Evolutionary conservation across 2,797 vertebrate species (phyloP), one percentile per base, ranked within the genome.

Genomic region (Myiotriccus ornatus): DNA sequence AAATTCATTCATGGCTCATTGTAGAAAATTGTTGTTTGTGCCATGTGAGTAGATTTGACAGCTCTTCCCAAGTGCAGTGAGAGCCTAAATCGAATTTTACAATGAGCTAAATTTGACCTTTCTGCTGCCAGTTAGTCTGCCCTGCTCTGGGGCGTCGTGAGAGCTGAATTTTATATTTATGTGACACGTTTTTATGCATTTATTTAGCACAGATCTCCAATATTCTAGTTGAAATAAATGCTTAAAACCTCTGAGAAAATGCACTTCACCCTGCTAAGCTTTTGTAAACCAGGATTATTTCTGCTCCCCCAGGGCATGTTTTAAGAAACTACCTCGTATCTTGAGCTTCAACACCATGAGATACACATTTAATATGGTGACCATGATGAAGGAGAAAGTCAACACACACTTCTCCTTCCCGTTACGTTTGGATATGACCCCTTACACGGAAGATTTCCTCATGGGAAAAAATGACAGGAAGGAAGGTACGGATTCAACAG

Each of bases 281-380:
- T 80, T 79, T 28, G 19, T 70, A 71, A 62, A 19, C 76, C 14
- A 3, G 50, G 18, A 34, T 83, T 88, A 18, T 92, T 95, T 81
- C 50, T 87, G 37, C 79, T 83, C 77, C 92, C 95, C 71, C 97
- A 99, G 99, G 93, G 99, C 99, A 1, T 99, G 99, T 96, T 99
- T 99, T 97, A 99, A 99, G 97, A 99, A 99, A 98, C 98, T 99
- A 65, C 99, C 99, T 27, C 98, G 99, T 46, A 99, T 99, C 97
- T 97, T 99, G 97, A 99, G 99, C 97, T 99, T 99, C 97, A 99
- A 99, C 98, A 99, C 99, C 88, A 99, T 99, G 99, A 98, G 99
- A n/a, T 99, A 99, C 71, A 99, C 99, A 11, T 99, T 99, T 98
- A 99, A 99, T 98, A 99, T 99, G 99, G 99, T 99, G 96, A 99